These are phyloP conservation scores for Manacus vitellinus DNA, from an alignment of 2,113 vertebrate species.

Conservation along the genomic window DNA sequence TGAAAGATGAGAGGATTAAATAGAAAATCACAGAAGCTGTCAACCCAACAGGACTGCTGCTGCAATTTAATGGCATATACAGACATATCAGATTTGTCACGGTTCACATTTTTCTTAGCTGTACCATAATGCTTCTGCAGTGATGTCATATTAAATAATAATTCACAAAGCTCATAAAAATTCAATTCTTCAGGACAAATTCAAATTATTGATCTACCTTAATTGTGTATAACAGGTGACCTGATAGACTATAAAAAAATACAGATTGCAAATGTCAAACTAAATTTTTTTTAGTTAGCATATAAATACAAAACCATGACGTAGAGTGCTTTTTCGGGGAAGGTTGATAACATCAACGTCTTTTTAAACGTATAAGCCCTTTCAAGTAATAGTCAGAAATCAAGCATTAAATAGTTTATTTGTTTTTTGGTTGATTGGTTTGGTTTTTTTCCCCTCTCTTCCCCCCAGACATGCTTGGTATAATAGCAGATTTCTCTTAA, in stretches of 20 bases:
- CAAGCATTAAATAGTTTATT: not conserved
- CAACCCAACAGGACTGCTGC: not conserved
- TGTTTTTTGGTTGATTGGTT: not conserved
- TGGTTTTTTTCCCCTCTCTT: not conserved
- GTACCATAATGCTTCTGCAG: not conserved
- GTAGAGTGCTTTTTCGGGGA: not conserved
- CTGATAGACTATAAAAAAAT: not conserved
- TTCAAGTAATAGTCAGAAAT: not conserved
- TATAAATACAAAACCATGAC: not conserved
- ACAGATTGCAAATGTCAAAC: not conserved
- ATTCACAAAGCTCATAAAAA: constrained; percentile 1
- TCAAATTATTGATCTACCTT: not conserved
- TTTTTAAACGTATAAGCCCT: not conserved
- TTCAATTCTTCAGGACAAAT: not conserved
- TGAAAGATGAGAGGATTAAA: constrained; percentile 29
- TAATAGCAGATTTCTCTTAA: not conserved
- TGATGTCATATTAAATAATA: constrained; percentile 26
- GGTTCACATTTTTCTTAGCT: not conserved
- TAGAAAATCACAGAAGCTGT: not conserved
- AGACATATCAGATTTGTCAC: not conserved
- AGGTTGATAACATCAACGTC: not conserved
- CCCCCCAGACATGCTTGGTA: rapidly evolving
- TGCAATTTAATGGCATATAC: not conserved
- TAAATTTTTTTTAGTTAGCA: not conserved
- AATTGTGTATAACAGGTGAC: not conserved